Conservation (phyloP, 2,797 vertebrate genomes). For the Cossypha polioptera region DNA sequence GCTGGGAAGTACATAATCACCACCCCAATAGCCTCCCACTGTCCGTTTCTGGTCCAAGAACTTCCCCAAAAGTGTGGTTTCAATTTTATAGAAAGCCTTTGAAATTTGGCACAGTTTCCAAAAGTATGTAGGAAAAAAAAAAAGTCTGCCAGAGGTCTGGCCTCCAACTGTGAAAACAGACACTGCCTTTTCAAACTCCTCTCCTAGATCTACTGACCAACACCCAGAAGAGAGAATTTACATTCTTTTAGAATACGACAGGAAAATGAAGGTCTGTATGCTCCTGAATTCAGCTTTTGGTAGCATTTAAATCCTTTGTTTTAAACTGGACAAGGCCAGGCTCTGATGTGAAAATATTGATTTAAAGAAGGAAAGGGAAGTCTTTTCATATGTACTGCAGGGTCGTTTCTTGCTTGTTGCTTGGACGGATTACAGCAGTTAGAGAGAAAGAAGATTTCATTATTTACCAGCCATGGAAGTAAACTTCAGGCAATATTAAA, state of each 20-base stretch:
- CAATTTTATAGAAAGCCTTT: slow-evolving; percentile 78
- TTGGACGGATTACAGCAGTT: slow-evolving; percentile 48
- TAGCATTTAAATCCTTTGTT: neutral
- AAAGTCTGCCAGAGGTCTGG: slow-evolving; percentile 64
- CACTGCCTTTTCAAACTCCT: slow-evolving; percentile 70
- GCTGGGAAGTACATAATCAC: slow-evolving; percentile 63
- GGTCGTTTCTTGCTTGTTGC: slow-evolving; percentile 30
- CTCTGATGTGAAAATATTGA: slow-evolving; percentile 18
- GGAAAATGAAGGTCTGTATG: slow-evolving; percentile 80
- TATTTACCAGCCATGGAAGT: neutral
- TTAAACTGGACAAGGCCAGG: slow-evolving; percentile 25
- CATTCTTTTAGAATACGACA: slow-evolving; percentile 63
- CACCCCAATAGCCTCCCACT: slow-evolving; percentile 63
- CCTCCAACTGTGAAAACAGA: slow-evolving; percentile 71
- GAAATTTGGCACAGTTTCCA: slow-evolving; percentile 76
- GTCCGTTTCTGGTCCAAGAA: slow-evolving; percentile 71
- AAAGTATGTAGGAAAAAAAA: slow-evolving; percentile 67
- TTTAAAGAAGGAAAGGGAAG: slow-evolving; percentile 51
- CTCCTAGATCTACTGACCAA: slow-evolving; percentile 69
- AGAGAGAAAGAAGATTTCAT: slow-evolving; percentile 36
- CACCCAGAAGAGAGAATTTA: slow-evolving; percentile 65
- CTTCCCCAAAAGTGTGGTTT: slow-evolving; percentile 78
- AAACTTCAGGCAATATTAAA: neutral
- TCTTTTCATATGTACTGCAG: slow-evolving; percentile 24
- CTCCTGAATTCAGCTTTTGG: neutral